Conservation (phyloP, 2,888 invertebrate species). For the Dusona sp. region DNA sequence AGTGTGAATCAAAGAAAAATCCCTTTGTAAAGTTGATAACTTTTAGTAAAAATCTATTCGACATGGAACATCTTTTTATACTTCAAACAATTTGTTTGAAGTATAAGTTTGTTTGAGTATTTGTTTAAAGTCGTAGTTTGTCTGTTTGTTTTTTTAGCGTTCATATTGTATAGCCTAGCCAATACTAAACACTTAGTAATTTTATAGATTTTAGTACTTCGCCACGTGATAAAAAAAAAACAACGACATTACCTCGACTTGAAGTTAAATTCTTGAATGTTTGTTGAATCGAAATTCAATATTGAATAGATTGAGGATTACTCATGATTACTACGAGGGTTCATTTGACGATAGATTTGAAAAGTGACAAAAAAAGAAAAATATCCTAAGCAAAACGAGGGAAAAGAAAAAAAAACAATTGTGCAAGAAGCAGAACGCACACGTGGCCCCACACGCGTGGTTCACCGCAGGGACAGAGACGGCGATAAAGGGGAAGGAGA, state of each 20-base stretch:
- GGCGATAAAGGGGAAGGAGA: neutral
- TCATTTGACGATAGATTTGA: neutral
- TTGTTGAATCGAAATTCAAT: neutral
- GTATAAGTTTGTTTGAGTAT: too few relatives aligned
- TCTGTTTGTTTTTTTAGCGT: too few relatives aligned
- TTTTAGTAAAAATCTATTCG: too few relatives aligned
- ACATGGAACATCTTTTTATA: too few relatives aligned
- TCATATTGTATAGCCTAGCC: too few relatives aligned
- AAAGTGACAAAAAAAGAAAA: neutral
- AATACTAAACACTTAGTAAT: neutral
- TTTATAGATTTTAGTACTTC: neutral
- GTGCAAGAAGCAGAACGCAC: slow-evolving; percentile 63
- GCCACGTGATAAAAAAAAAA: neutral
- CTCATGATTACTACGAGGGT: neutral
- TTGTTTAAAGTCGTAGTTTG: too few relatives aligned
- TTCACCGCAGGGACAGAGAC: slow-evolving; percentile 41
- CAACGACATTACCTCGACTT: neutral
- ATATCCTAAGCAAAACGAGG: neutral
- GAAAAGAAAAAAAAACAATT: slow-evolving; percentile 20
- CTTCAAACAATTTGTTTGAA: too few relatives aligned
- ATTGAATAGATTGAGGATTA: neutral
- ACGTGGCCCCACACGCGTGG: slow-evolving; percentile 69
- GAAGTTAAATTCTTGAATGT: neutral
- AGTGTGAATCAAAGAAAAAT: neutral
- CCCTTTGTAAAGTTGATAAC: too few relatives aligned